Evolutionary conservation across 2,113 vertebrate genomes (phyloP).

Genomic region (Camelus dromedarius): DNA sequence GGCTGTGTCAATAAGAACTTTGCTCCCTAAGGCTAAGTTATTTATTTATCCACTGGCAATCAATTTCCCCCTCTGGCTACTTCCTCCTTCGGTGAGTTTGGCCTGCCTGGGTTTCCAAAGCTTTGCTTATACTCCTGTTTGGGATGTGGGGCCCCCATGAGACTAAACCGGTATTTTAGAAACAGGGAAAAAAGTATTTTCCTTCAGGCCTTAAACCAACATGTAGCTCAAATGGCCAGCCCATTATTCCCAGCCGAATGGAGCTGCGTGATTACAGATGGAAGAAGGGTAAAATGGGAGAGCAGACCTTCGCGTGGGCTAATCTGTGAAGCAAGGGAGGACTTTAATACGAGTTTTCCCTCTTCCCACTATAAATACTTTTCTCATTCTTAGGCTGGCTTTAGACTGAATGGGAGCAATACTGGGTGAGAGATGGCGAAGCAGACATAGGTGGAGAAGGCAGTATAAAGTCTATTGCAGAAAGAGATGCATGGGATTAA

Average conservation of each 20-base stretch:
- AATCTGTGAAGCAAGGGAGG: neutral
- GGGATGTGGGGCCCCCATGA: neutral
- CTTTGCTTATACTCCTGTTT: neutral
- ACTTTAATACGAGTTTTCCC: neutral
- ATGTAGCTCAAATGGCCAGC: neutral
- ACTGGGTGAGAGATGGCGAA: neutral
- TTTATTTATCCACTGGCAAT: constrained; percentile 35
- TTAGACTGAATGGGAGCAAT: neutral
- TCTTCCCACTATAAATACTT: neutral
- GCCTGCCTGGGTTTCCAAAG: neutral
- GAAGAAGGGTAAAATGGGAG: neutral
- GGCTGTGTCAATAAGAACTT: constrained; percentile 70
- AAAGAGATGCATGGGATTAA: neutral
- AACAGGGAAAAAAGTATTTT: constrained; percentile 27
- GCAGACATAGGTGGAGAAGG: neutral
- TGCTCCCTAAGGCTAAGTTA: constrained; percentile 52
- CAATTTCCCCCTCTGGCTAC: neutral
- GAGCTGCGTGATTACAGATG: neutral
- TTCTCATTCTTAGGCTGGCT: neutral
- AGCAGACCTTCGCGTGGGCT: neutral
- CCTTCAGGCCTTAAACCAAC: constrained; percentile 17
- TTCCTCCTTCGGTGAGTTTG: neutral
- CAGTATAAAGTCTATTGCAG: neutral
- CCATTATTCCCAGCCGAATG: neutral
- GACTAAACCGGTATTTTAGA: constrained; percentile 44